These are phyloP conservation scores for Dinomys branickii DNA, from an alignment of 2,113 vertebrate species.

Conservation along the genomic window DNA sequence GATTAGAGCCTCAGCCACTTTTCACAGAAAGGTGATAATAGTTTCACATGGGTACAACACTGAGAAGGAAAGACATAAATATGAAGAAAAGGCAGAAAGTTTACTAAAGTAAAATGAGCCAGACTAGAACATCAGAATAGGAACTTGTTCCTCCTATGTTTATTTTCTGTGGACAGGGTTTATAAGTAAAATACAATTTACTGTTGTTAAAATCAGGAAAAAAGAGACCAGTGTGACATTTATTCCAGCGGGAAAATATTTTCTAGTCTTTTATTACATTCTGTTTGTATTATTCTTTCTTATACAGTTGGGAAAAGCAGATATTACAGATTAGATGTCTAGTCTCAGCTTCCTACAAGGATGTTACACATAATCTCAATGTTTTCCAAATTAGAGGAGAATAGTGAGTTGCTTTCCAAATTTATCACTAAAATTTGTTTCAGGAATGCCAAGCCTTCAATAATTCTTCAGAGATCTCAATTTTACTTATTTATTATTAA, in stretches of 20 bases:
- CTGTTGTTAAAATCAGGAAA: slow-evolving; percentile 38
- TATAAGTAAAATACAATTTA: not conserved
- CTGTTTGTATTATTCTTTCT: not conserved
- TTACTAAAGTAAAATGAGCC: not conserved
- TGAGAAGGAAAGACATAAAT: not conserved
- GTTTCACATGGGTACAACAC: not conserved
- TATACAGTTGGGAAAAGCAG: not conserved
- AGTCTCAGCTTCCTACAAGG: not conserved
- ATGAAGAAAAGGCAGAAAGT: not conserved
- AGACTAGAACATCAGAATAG: not conserved
- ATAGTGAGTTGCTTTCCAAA: not conserved
- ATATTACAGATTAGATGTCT: not conserved
- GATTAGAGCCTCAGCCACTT: not conserved
- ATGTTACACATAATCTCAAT: not conserved
- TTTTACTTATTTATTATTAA: slow-evolving; percentile 9
- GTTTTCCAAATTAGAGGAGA: not conserved
- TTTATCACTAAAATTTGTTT: not conserved
- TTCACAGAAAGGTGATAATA: not conserved
- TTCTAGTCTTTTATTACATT: not conserved
- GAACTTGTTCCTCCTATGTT: not conserved
- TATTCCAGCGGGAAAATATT: not conserved
- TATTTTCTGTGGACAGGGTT: not conserved
- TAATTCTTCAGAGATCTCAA: not conserved
- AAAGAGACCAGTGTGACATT: not conserved
- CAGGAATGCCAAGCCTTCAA: not conserved